A percentile compares a stretch with the other conserved stretches of the same genome.
These are phyloP conservation scores for Eurytemora carolleeae DNA, from an alignment of 1,140 invertebrate genomes.

Conservation along the genomic window DNA sequence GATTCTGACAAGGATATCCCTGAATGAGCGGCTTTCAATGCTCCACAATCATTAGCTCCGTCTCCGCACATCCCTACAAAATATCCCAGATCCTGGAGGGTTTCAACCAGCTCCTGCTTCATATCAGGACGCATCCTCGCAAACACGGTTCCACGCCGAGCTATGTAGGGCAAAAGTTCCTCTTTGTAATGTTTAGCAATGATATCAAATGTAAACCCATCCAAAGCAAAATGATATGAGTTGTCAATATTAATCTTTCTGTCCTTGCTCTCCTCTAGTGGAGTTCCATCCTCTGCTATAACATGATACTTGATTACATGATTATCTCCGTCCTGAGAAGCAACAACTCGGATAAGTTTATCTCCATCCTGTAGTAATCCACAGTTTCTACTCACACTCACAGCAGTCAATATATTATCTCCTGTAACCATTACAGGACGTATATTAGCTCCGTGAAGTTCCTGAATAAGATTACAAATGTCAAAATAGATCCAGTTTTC, in stretches of 20 bases:
- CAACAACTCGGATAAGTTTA: not conserved
- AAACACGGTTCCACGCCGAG: slow-evolving; percentile 61
- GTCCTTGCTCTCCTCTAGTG: not conserved
- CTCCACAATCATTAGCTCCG: slow-evolving; percentile 80
- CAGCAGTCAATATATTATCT: slow-evolving; percentile 87
- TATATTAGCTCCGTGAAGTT: slow-evolving; percentile 58
- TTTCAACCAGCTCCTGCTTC: slow-evolving; percentile 72
- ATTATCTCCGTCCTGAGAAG: not conserved
- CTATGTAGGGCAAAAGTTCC: slow-evolving; percentile 42
- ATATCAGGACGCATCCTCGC: slow-evolving; percentile 89
- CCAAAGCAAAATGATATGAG: slow-evolving; percentile 36
- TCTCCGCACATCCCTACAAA: slow-evolving; percentile 72
- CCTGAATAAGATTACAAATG: too few relatives aligned
- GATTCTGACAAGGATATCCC: slow-evolving; percentile 83
- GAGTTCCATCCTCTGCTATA: not conserved
- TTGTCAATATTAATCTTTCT: slow-evolving; percentile 20
- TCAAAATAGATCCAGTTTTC: too few relatives aligned
- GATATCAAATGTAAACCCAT: slow-evolving; percentile 51
- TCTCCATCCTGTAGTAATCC: slow-evolving; percentile 44
- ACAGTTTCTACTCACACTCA: slow-evolving; percentile 86
- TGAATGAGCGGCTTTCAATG: slow-evolving; percentile 75
- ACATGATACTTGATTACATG: not conserved
- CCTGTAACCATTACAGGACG: slow-evolving; percentile 93
- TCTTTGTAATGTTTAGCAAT: slow-evolving; percentile 42
- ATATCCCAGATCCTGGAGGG: slow-evolving; percentile 58